A percentile compares a stretch with the other conserved stretches of the same genome.
Conservation (phyloP, 2,113 vertebrate species). For the Percina caprodes region DNA sequence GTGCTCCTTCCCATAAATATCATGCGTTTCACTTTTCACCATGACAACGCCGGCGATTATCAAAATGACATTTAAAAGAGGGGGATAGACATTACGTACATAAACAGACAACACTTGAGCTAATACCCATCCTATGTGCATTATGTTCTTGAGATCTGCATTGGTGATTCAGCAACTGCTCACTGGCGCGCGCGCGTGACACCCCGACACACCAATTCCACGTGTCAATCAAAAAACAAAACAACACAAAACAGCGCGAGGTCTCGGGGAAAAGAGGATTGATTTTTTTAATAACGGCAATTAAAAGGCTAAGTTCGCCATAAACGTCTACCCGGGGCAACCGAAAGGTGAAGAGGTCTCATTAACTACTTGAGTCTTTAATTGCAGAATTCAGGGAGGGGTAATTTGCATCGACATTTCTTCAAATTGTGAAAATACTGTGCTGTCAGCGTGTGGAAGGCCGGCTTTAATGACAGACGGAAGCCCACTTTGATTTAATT, state of each 20-base stretch:
- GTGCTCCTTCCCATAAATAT: slow-evolving; percentile 79
- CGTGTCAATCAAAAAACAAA: slow-evolving; percentile 81
- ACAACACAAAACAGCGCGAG: slow-evolving; percentile 65
- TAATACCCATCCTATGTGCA: slow-evolving; percentile 71
- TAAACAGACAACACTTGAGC: slow-evolving; percentile 78
- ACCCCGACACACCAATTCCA: slow-evolving; percentile 73
- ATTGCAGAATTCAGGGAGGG: slow-evolving; percentile 84
- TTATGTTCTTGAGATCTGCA: slow-evolving; percentile 75
- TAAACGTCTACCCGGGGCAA: slow-evolving; percentile 80
- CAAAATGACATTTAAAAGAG: slow-evolving; percentile 77
- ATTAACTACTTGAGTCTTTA: slow-evolving; percentile 88
- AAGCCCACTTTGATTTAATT: slow-evolving; percentile 50
- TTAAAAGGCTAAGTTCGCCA: slow-evolving; percentile 84
- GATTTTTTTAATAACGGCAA: slow-evolving; percentile 90
- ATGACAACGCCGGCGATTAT: slow-evolving; percentile 82
- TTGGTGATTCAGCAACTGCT: slow-evolving; percentile 52
- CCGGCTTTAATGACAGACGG: slow-evolving; percentile 43
- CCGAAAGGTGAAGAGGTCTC: slow-evolving; percentile 88
- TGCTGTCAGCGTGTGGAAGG: slow-evolving; percentile 65
- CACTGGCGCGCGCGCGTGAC: background rate
- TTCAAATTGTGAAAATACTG: slow-evolving; percentile 84
- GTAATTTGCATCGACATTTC: slow-evolving; percentile 82
- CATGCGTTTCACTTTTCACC: slow-evolving; percentile 80
- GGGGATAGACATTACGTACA: slow-evolving; percentile 77
- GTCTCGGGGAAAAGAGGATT: slow-evolving; percentile 77